Conservation (phyloP, 2,888 invertebrate species). For the Acronicta alni region DNA sequence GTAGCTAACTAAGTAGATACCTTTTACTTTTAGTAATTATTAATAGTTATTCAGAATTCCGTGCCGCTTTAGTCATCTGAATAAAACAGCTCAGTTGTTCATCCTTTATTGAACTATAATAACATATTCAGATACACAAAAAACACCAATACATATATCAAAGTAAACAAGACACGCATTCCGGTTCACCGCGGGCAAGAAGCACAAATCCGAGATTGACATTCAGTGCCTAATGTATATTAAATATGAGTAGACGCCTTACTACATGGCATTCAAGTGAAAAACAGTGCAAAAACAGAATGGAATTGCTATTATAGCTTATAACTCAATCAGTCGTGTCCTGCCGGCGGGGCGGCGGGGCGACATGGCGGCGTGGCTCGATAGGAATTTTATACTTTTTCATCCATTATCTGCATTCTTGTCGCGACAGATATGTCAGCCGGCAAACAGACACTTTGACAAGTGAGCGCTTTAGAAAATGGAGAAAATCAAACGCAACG, state of each 20-base stretch:
- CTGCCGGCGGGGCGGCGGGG: conserved; percentile 60
- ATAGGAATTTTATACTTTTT: conserved; percentile 86
- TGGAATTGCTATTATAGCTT: conserved; percentile 86
- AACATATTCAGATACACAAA: conserved; percentile 70
- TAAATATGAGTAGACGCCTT: conserved; percentile 78
- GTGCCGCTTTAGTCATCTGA: too few relatives aligned
- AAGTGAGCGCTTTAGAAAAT: conserved; percentile 71
- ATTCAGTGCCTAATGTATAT: conserved; percentile 82
- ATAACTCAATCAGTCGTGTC: conserved; percentile 85
- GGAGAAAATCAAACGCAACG: conserved; percentile 71
- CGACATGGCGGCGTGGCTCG: conserved; percentile 56
- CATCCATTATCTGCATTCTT: conserved; percentile 81
- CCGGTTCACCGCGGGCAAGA: conserved; percentile 73
- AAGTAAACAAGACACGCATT: conserved; percentile 84
- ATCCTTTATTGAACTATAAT: conserved; percentile 21
- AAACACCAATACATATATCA: conserved; percentile 77
- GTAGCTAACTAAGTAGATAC: too few relatives aligned
- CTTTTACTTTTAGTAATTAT: too few relatives aligned
- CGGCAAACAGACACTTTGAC: conserved; percentile 67
- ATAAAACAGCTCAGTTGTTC: too few relatives aligned
- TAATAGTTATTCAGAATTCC: too few relatives aligned
- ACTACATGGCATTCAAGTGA: conserved; percentile 79
- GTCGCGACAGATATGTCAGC: conserved; percentile 70
- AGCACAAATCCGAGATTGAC: conserved; percentile 78
- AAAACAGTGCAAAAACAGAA: conserved; percentile 85